phyloP scores from a whole-genome alignment of 1,140 invertebrate species.

The Eufriesea mexicana region DNA sequence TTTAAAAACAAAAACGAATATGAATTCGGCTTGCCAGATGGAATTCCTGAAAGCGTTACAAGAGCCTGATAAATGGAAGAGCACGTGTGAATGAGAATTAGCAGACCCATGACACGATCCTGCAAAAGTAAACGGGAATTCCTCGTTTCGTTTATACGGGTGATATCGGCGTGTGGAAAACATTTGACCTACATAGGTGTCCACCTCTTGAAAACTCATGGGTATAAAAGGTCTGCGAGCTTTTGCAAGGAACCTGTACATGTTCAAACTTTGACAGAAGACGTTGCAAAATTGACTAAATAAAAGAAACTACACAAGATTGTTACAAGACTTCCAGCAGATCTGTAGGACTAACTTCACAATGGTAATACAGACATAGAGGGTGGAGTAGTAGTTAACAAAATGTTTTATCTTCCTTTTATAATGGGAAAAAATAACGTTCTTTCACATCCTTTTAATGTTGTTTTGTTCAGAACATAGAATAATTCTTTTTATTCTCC shows the following conservation, averaged over 20 bases:
- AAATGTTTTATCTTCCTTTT: too few relatives aligned
- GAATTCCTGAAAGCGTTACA: not conserved
- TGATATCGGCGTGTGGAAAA: constrained; percentile 24
- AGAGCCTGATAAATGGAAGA: not conserved
- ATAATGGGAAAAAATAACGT: too few relatives aligned
- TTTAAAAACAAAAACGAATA: too few relatives aligned
- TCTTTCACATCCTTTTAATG: too few relatives aligned
- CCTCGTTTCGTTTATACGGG: constrained; percentile 20
- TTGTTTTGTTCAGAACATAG: too few relatives aligned
- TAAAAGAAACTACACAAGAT: not conserved
- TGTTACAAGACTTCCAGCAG: not conserved
- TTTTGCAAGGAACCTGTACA: constrained; percentile 27
- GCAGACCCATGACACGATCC: too few relatives aligned
- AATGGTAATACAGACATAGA: not conserved
- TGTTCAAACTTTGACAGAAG: not conserved
- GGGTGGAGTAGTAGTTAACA: too few relatives aligned
- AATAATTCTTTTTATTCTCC: too few relatives aligned
- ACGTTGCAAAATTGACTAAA: not conserved
- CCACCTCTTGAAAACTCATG: constrained; percentile 51
- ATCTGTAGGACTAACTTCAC: not conserved
- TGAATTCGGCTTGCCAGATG: too few relatives aligned
- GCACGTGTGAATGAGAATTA: not conserved
- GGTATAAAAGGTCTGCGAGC: constrained; percentile 58
- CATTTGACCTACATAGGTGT: constrained; percentile 56
- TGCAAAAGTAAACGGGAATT: not conserved